Base-by-base conservation (phyloP, 2,797 vertebrate species). In the Sebastes hopkinsi region DNA sequence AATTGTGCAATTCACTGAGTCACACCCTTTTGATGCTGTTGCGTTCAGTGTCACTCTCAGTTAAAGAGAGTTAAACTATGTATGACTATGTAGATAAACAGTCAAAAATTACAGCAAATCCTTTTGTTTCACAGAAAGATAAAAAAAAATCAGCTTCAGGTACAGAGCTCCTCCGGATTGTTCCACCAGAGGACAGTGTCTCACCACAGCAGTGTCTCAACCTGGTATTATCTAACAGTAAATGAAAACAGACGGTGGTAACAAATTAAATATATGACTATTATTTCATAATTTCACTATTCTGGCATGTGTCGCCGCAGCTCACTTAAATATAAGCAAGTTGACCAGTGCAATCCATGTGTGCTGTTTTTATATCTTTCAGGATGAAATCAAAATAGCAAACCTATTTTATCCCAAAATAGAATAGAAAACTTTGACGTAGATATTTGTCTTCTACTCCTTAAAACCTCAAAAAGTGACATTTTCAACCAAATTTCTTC, bases 171-270 rank as follows among this genome's bases (percentile, higher is more conserved):
- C 3, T 29, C n/a, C 22, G 23, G 50, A 27, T 32, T 55, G 3
- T 8, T 78, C 84, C 84, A 84, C 8, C 22, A 87, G 89, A 81
- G 87, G 87, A 38, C 84, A 71, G 79, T 62, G 72, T 83, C 42
- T 77, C 29, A 29, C 75, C 58, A 58, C 71, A 52, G 34, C 27
- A 59, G 25, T 12, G 10, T n/a, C 68, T 59, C 32, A 38, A 18
- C 42, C 23, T 18, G 22, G 2, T 14, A 9, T 9, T 29, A n/a
- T 2, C 8, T 14, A 14, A 38, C 22, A 20, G 23, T 8, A 5
- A 30, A 55, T 32, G 46, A 50, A 38, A 58, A 30, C 30, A 14
- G 10, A 11, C 65, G 3, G 0, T 20, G 38, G 5, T 14, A 46
- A 11, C 23, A 67, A 30, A 72, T 38, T 7, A 18, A 12, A 59